These are phyloP conservation scores for Coluber constrictor DNA, from an alignment of 2,797 vertebrate genomes.

Conservation along the genomic window DNA sequence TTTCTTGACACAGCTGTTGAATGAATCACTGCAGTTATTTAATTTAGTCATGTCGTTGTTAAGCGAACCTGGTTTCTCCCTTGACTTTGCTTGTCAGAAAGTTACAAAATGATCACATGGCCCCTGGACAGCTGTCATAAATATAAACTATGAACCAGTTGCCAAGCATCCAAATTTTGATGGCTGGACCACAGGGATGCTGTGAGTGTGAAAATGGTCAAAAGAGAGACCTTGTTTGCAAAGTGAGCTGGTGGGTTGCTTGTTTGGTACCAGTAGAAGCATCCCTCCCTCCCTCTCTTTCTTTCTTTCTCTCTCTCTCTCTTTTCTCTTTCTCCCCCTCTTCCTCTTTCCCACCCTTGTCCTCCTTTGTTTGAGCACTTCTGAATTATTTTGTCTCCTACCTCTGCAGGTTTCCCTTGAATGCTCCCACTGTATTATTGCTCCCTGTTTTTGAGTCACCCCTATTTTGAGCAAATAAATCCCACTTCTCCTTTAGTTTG, in stretches of 20 bases:
- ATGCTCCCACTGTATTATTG: not conserved
- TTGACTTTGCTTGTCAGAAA: not conserved
- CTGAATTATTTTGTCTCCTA: not conserved
- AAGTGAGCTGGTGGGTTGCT: not conserved
- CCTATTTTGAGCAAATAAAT: not conserved
- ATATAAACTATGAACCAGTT: no score
- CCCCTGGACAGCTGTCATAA: not conserved
- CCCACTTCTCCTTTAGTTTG: no score
- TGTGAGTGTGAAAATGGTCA: no score
- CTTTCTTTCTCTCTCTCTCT: no score
- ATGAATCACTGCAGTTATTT: not conserved
- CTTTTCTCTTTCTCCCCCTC: no score
- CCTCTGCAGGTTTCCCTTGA: not conserved
- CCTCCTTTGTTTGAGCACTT: not conserved
- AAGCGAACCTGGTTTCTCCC: not conserved
- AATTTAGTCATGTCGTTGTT: no score
- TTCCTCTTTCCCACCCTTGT: no score
- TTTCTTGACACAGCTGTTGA: not conserved
- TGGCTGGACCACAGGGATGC: no score
- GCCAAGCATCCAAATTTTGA: no score
- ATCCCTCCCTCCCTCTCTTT: not conserved
- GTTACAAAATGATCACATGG: not conserved
- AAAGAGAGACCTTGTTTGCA: not conserved
- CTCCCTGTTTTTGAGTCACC: not conserved
- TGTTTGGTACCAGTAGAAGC: not conserved